Evolutionary conservation across 1,140 invertebrate genomes (phyloP), one percentile per base, ranked within the genome.

Genomic region (Papilio glaucus): DNA sequence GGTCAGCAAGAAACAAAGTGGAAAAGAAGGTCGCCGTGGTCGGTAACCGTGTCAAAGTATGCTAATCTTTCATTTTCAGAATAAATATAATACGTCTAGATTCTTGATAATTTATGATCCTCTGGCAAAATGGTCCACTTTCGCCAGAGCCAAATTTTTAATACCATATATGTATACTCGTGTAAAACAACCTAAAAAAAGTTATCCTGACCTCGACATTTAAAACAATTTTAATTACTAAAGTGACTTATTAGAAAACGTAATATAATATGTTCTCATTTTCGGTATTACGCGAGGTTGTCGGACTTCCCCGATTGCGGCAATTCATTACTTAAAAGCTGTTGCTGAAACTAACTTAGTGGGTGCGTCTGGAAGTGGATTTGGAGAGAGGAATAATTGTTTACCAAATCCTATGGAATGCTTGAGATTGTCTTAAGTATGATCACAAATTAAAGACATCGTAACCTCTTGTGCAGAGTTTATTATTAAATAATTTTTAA

Each of bases 1-100:
- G 45, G 45, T 53, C 45, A 53, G 9, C 45, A 53, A 53, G 45
- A 53, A 53, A 53, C 45, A 53, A 53, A 21, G 45, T 53, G 18
- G 45, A 53, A n/a, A 53, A 53, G 45, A 53, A 53, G 45, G 45
- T 53, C 18, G 18, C 45, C 45, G 45, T 53, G 18, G 10, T 53
- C 45, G 10, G 45, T 24, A 53, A 53, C 18, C 45, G 15, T 53
- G 1, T 53, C 45, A 53, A 53, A 53, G 18, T 53, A 6, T 33
- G 6, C 29, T 21, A 53, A 3, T 15, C 10, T 24, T 21, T 41
- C 39, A 21, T 6, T 21, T 21, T 24, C 10, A 24, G 3, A 53
- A 9, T 53, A 53, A 42, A 24, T 24, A 53, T 21, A 21, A 53
- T n/a, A 45, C 15, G n/a, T 42, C 41, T 0, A 53, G 7, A 53